Evolutionary conservation across 35 echinoderm and acorn worm species (phyloP), one percentile per base, ranked within the genome.

Genomic region (Apostichopus parvimensis): DNA sequence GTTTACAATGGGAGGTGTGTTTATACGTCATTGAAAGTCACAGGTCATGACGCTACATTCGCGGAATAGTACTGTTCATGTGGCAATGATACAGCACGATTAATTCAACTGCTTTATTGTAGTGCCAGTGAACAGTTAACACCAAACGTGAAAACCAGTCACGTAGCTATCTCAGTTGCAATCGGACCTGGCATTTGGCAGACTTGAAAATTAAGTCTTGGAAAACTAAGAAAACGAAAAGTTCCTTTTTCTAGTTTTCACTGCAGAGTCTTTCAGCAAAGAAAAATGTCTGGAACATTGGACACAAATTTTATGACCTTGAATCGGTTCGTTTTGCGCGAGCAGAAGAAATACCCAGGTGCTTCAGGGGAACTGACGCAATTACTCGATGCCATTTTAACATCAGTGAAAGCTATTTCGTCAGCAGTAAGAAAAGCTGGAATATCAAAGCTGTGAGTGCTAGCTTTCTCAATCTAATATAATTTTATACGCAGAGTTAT

Each of bases 291-390:
- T 9, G 89, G 78, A 64, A 91, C 78, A 54, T 28, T 97, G 24
- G 93, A 97, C 93, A 99, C 97, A 10, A 93, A 99, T 90, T 96
- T 95, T 87, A 95, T 96, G 93, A 99, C 97, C 34, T 82, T 99
- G 76, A 99, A 95, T 73, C 91, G 97, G 4, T 96, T 99, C 87
- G 92, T 99, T 88, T 87, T 99, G 65, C 80, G 90, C 72, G 97
- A 99, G 84, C 97, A 99, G 89, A 93, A 73, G 62, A 88, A 92
- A 89, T 94, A 89, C 95, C 92, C 93, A 20, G 87, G 92, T 11
- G 97, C 97, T 45, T 96, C 97, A 53, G 97, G 97, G 0, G 97
- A 99, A 87, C 87, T 99, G 72, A 99, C 97, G 6, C 93, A 94
- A 57, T 82, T 99, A 10, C 95, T 99, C 6, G 95, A 94, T 78